Evolutionary conservation across 2,113 vertebrate species (phyloP), one percentile per base, ranked within the genome.

Genomic region (Anolis sagrei): DNA sequence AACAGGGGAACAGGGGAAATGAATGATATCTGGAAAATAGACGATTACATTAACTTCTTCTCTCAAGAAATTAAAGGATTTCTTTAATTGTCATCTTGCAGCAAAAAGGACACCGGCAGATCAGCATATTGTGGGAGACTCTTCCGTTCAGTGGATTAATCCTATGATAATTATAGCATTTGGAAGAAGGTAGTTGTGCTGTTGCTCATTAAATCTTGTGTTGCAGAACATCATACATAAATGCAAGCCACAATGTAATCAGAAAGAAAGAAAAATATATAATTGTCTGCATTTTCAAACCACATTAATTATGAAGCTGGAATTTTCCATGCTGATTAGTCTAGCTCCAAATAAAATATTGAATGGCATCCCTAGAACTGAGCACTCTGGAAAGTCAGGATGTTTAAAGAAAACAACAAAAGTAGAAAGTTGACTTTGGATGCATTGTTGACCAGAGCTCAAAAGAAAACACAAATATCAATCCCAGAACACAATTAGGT

Each of bases 331-430:
- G 1, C 11, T 34, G 4, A 4, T 80, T 44, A 39, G 3, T 66
- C 75, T 66, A 76, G 68, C 7, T 84, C 9, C 80, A 87, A 78
- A 48, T 79, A 79, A 84, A 86, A 80, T 64, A 74, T 80, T 7
- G 34, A 58, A 34, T 61, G 66, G 64, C 29, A 85, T 78, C 64
- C 66, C 76, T 77, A 44, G 48, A 58, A 72, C 14, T 39, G 51
- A 64, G 27, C 48, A 68, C 49, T 69, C 16, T 78, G 34, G 10
- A 72, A 78, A 70, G 39, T 9, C 34, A 39, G 83, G 70, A 75
- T 83, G 32, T 44, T 62, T 83, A 44, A 51, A 49, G 39, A 44
- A 73, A 74, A 79, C 29, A 86, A 72, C 39, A 49, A 14, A 44
- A 62, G 21, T 62, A 29, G 13, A 64, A 62, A 74, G 58, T 66